These are phyloP conservation scores for Agrochola lychnidis DNA, from an alignment of 2,888 invertebrate species.

Conservation along the genomic window DNA sequence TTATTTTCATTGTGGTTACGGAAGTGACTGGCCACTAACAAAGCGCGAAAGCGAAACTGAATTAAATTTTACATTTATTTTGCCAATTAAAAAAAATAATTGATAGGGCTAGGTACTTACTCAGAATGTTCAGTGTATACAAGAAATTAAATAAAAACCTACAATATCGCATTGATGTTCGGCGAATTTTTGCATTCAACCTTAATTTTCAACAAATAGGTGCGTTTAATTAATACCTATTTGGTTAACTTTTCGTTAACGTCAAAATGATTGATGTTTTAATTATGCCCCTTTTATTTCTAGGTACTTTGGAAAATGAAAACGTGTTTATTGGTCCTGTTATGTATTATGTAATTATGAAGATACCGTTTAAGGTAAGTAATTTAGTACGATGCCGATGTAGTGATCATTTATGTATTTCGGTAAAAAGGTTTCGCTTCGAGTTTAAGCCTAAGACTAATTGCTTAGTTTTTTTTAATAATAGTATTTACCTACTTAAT, in stretches of 20 bases:
- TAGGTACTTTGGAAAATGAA: neutral
- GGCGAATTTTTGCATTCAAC: conserved; percentile 12
- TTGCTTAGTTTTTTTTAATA: neutral
- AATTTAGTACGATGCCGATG: neutral
- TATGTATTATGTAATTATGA: neutral
- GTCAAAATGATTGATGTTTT: conserved; percentile 57
- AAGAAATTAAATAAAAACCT: neutral
- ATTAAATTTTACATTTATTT: neutral
- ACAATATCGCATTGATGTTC: neutral
- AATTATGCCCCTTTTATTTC: conserved; percentile 25
- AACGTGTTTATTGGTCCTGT: neutral
- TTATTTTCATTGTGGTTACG: conserved; percentile 2
- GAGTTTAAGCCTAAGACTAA: neutral
- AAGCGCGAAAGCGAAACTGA: conserved; percentile 12
- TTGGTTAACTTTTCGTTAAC: conserved; percentile 49
- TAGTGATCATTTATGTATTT: neutral
- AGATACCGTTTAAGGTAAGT: neutral
- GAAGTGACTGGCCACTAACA: conserved; percentile 47
- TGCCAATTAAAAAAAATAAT: too few species aligned
- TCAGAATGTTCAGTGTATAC: neutral
- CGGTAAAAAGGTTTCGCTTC: neutral
- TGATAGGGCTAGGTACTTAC: neutral
- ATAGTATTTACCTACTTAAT: neutral
- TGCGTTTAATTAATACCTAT: conserved; percentile 36
- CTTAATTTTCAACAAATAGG: conserved; percentile 38